These are phyloP conservation scores for Platycercus adscitus DNA, from an alignment of 2,113 vertebrate species.

Conservation along the genomic window DNA sequence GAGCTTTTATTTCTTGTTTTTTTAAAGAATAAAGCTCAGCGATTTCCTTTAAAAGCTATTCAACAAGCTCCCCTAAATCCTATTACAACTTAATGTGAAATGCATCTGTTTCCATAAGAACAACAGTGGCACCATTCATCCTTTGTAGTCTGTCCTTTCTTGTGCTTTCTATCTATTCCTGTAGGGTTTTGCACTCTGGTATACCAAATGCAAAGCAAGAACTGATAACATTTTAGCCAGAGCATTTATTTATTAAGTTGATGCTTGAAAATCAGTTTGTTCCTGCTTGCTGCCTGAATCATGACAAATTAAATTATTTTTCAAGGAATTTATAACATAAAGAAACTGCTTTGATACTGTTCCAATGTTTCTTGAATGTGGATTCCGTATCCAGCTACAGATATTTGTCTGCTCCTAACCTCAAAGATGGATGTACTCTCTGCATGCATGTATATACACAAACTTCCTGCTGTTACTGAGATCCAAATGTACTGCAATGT, in stretches of 20 bases:
- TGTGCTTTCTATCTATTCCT: not conserved
- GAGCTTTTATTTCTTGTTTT: constrained; percentile 42
- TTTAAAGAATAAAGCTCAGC: constrained; percentile 21
- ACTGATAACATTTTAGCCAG: constrained; percentile 5
- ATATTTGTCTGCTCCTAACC: not conserved
- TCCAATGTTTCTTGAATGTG: not conserved
- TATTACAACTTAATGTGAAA: constrained; percentile 29
- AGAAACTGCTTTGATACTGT: not conserved
- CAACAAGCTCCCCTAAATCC: constrained; percentile 37
- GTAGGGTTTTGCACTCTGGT: not conserved
- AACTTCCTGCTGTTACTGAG: not conserved
- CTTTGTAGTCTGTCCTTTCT: constrained; percentile 33
- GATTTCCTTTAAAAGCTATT: constrained; percentile 46
- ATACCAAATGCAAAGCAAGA: not conserved
- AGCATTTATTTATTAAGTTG: not conserved
- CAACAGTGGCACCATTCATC: not conserved
- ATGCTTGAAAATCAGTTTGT: not conserved
- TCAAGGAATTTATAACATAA: not conserved
- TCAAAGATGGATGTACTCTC: not conserved
- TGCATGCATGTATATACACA: not conserved
- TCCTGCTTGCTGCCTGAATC: not conserved
- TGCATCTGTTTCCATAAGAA: constrained; percentile 49
- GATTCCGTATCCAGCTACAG: not conserved
- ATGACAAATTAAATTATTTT: not conserved
- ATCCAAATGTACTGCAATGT: not conserved